These are phyloP conservation scores for Trichomalopsis sarcophagae DNA, from an alignment of 1,140 invertebrate genomes.

Conservation along the genomic window DNA sequence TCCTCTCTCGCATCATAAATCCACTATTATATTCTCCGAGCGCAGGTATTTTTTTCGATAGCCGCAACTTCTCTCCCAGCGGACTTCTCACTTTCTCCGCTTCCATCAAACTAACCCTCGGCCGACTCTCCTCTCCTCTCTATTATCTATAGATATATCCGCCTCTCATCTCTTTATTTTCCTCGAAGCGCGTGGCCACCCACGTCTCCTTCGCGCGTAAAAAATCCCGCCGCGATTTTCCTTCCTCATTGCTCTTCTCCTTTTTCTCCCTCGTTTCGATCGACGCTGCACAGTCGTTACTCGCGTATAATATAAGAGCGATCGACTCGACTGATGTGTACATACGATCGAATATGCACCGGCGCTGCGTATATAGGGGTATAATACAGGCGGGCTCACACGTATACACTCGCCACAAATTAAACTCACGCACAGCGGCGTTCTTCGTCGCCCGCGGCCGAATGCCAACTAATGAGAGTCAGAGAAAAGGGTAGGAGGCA, in stretches of 20 bases:
- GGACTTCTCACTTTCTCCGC: neutral
- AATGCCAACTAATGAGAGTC: slow-evolving; percentile 72
- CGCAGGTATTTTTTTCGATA: neutral
- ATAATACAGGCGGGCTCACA: slow-evolving; percentile 55
- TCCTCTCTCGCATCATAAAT: neutral
- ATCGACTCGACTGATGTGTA: slow-evolving; percentile 46
- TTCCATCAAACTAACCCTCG: neutral
- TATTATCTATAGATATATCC: neutral
- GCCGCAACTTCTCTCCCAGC: neutral
- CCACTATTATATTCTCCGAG: neutral
- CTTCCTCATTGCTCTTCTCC: neutral
- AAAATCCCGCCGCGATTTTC: neutral
- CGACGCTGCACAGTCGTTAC: neutral
- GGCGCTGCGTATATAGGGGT: neutral
- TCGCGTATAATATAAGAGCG: neutral
- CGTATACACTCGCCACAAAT: slow-evolving; percentile 71
- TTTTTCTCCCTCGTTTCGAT: neutral
- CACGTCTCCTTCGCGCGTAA: neutral
- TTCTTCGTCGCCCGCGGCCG: slow-evolving; percentile 60
- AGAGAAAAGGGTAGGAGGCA: slow-evolving; percentile 44
- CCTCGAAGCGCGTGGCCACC: neutral
- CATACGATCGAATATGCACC: slow-evolving; percentile 36
- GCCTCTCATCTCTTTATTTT: neutral
- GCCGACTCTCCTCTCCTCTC: neutral
- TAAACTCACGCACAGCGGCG: slow-evolving; percentile 71